These are phyloP conservation scores for Anguilla megastoma DNA, from an alignment of 2,797 vertebrate genomes.

Conservation along the genomic window DNA sequence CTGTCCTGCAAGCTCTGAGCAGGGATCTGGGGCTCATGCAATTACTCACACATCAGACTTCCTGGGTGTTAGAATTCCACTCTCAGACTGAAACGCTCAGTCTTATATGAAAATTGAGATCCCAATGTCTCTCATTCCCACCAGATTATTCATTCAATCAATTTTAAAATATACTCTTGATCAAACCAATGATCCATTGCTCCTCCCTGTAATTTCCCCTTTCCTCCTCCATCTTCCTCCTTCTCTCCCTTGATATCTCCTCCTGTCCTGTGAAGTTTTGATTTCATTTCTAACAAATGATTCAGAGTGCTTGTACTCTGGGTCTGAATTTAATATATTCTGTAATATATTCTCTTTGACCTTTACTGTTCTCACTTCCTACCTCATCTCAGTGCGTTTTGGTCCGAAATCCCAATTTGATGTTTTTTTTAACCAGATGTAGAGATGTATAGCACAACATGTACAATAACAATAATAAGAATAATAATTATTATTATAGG, in stretches of 20 bases:
- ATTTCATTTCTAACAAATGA: neutral
- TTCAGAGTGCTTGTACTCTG: too few relatives aligned
- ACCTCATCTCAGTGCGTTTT: too few relatives aligned
- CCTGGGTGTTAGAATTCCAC: neutral
- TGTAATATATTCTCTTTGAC: too few relatives aligned
- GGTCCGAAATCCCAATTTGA: too few relatives aligned
- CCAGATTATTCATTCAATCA: neutral
- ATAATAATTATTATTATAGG: too few relatives aligned
- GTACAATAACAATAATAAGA: too few relatives aligned
- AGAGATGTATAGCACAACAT: too few relatives aligned
- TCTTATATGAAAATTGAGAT: neutral
- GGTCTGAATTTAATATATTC: too few relatives aligned
- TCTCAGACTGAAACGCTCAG: neutral
- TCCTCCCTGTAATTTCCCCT: neutral
- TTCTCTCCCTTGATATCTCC: neutral
- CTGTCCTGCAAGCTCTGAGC: neutral
- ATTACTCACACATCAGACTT: neutral
- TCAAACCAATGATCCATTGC: neutral
- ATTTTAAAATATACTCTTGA: neutral
- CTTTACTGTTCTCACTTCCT: too few relatives aligned
- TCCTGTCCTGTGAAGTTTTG: neutral
- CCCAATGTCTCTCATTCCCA: neutral
- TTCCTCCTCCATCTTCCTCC: neutral
- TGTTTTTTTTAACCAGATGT: too few relatives aligned
- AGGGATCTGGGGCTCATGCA: neutral